phyloP scores from a whole-genome alignment of 2,888 invertebrate species.

The Xanthorhoe designata region DNA sequence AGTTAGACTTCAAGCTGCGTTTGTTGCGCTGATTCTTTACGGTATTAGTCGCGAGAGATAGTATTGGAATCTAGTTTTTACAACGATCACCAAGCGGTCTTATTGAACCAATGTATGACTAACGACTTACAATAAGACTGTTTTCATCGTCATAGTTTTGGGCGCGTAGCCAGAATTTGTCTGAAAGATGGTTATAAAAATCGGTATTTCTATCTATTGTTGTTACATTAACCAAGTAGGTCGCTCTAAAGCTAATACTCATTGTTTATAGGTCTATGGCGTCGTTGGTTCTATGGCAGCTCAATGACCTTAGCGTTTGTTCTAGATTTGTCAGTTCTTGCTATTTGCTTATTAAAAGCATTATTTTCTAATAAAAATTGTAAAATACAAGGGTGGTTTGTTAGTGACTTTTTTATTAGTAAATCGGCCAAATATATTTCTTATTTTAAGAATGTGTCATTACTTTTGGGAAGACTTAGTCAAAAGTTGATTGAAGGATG shows the following conservation, averaged over 20 bases:
- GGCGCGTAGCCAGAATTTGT: constrained; percentile 18
- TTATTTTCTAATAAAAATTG: neutral
- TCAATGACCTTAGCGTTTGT: neutral
- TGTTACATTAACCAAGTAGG: neutral
- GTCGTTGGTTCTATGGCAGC: neutral
- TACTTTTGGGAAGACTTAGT: no score
- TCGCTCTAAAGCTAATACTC: neutral
- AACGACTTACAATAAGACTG: no score
- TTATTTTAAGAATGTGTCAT: no score
- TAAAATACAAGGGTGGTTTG: no score
- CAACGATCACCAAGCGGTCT: neutral
- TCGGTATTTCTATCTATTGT: neutral
- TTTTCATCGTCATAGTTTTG: constrained; percentile 15
- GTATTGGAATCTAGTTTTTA: neutral
- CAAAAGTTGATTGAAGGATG: no score
- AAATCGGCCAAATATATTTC: no score
- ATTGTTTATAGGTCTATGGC: neutral
- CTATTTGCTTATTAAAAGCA: neutral
- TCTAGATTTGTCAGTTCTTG: neutral
- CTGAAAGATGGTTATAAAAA: constrained; percentile 6
- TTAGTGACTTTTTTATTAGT: no score
- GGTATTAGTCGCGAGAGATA: neutral
- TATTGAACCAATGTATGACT: no score
- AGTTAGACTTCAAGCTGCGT: neutral
- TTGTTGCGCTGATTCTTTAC: neutral